A percentile compares a stretch with the other conserved stretches of the same genome.
These are phyloP conservation scores for Brienomyrus longianalis DNA, from an alignment of 2,113 vertebrate genomes.

Conservation along the genomic window DNA sequence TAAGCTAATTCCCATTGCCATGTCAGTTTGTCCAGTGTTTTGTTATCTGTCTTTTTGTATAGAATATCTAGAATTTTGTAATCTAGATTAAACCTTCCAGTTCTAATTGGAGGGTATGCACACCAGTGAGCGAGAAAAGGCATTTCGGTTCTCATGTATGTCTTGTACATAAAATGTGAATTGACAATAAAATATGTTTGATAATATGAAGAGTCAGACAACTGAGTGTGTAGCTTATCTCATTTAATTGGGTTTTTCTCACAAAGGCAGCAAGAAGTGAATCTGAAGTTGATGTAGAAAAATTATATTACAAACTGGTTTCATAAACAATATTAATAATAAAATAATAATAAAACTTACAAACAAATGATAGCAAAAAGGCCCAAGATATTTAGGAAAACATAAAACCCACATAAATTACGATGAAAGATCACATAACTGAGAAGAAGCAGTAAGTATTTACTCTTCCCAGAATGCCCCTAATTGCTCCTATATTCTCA, in stretches of 20 bases:
- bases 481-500: neutral
- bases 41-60: too few relatives aligned
- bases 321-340: neutral
- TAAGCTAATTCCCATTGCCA: too few relatives aligned
- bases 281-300: neutral
- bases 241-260: neutral
- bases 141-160: too few relatives aligned
- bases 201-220: neutral
- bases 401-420: neutral
- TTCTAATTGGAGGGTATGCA: too few relatives aligned
- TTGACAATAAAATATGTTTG: too few relatives aligned
- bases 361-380: neutral
- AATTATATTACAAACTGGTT: neutral
- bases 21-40: too few relatives aligned
- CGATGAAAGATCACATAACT: neutral
- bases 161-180: too few relatives aligned
- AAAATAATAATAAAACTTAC: too few relatives aligned
- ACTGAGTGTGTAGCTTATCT: neutral
- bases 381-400: neutral
- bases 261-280: neutral
- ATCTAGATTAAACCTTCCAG: too few relatives aligned
- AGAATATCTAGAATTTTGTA: too few relatives aligned
- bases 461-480: neutral
- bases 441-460: neutral
- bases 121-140: too few relatives aligned